Evolutionary conservation across 2,888 invertebrate species (phyloP).

Genomic region (Pheosia gnoma): DNA sequence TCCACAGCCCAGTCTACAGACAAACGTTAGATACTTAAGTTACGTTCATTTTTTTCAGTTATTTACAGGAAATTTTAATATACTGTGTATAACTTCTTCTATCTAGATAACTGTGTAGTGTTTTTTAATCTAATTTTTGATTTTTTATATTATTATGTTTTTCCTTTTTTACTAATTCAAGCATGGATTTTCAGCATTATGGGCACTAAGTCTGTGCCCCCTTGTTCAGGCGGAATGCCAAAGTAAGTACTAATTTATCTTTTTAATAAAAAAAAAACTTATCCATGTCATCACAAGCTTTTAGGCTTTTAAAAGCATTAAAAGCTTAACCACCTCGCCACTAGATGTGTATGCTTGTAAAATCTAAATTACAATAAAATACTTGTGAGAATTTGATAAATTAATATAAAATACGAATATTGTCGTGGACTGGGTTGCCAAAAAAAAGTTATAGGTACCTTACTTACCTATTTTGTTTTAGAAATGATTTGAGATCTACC

Average conservation of each 20-base stretch:
- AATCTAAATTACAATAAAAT: not conserved
- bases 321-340: slow-evolving; percentile 21
- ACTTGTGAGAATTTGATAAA: slow-evolving; percentile 25
- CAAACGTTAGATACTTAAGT: slow-evolving; percentile 25
- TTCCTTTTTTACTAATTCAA: slow-evolving; percentile 76
- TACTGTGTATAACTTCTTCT: slow-evolving; percentile 42
- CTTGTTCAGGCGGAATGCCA: slow-evolving; percentile 83
- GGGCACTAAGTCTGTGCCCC: slow-evolving; percentile 80
- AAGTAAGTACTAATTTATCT: slow-evolving; percentile 69
- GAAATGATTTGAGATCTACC: slow-evolving; percentile 2
- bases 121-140: slow-evolving; percentile 39
- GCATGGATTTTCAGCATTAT: slow-evolving; percentile 84
- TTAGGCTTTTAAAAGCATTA: slow-evolving; percentile 45
- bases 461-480: not conserved
- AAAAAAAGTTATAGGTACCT: slow-evolving; percentile 17
- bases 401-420: slow-evolving; percentile 29
- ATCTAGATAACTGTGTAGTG: slow-evolving; percentile 57
- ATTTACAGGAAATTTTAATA: slow-evolving; percentile 68
- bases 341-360: not conserved
- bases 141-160: slow-evolving; percentile 38
- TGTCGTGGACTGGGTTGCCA: slow-evolving; percentile 61
- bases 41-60: slow-evolving; percentile 58
- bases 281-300: slow-evolving; percentile 47
- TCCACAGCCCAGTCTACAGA: slow-evolving; percentile 63
- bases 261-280: slow-evolving; percentile 34